Percentiles rank a stretch among this genome's conserved stretches.
These are phyloP conservation scores for Bos taurus DNA, from an alignment of 2,113 vertebrate genomes.

Conservation along the genomic window ARS-UCD2.0 NC_037331.1:6328001-6328500, in stretches of 20 bases:
- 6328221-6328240: background rate
- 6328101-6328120: background rate
- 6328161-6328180: background rate
- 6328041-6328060: background rate
- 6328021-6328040: background rate
- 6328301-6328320: accelerated
- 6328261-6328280: background rate
- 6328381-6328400: background rate
- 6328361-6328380: background rate
- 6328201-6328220: background rate
- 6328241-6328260: background rate
- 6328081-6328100: background rate
- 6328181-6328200: background rate
- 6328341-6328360: background rate
- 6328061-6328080: background rate
- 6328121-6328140: background rate
- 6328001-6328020: background rate
- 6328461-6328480: background rate
- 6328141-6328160: background rate
- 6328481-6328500: background rate
- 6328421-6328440: background rate
- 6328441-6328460: background rate
- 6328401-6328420: background rate
- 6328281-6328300: background rate
- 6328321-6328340: background rate